These are phyloP conservation scores for Tauraco erythrolophus DNA, from an alignment of 2,113 vertebrate species.

Conservation along the genomic window DNA sequence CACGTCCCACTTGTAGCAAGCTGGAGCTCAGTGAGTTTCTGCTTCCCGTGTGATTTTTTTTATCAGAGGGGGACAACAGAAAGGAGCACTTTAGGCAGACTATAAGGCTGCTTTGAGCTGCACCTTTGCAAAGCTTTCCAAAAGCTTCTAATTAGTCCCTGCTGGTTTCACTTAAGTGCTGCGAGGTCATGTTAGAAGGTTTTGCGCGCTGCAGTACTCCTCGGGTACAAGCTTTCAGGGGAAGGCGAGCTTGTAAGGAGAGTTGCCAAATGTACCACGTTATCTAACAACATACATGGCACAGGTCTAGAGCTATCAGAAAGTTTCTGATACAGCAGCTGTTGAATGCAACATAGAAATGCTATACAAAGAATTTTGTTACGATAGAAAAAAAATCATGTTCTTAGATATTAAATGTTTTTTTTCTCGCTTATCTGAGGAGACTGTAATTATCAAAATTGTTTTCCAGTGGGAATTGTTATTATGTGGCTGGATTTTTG, in stretches of 20 bases:
- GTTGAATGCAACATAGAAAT: neutral
- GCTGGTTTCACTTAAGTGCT: neutral
- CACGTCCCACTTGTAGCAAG: neutral
- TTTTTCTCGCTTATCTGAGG: neutral
- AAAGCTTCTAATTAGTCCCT: neutral
- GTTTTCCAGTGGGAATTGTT: neutral
- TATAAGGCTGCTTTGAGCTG: neutral
- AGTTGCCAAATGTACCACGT: neutral
- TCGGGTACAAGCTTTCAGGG: neutral
- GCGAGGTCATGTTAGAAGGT: neutral
- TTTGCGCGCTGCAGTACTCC: neutral
- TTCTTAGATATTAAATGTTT: neutral
- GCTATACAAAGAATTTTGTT: neutral
- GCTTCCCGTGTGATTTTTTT: neutral
- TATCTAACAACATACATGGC: neutral
- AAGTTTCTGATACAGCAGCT: neutral
- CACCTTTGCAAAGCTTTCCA: neutral
- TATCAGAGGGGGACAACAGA: accelerated
- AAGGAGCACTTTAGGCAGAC: neutral
- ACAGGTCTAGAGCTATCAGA: neutral
- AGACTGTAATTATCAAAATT: neutral
- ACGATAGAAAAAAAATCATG: neutral
- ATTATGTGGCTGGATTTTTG: neutral
- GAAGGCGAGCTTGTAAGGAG: neutral
- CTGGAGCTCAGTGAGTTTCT: neutral